A percentile compares a stretch with the other conserved stretches of the same genome.
Conservation (phyloP, 2,113 vertebrate species). For the Corythaixoides concolor region DNA sequence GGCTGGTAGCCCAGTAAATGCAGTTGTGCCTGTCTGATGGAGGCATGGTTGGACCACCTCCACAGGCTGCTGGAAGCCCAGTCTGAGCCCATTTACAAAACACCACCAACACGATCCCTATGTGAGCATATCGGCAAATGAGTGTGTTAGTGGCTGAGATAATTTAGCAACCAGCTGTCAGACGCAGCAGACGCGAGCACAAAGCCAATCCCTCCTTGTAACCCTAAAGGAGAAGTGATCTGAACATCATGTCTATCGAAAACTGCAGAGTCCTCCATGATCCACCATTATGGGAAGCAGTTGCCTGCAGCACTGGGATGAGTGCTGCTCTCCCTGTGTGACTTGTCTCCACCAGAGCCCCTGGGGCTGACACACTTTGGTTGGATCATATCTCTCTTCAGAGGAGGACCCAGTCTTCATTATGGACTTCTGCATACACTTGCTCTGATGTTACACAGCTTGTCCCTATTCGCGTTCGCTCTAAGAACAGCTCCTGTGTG, state of each 20-base stretch:
- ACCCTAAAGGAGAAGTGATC: background rate
- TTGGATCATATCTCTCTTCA: background rate
- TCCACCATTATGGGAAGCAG: rapidly evolving
- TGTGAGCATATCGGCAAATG: background rate
- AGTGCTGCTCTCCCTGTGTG: background rate
- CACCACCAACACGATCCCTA: background rate
- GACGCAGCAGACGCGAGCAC: background rate
- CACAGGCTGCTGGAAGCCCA: background rate
- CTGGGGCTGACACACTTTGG: rapidly evolving
- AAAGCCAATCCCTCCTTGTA: background rate
- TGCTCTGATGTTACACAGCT: background rate
- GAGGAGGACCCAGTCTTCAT: background rate
- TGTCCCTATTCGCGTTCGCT: background rate
- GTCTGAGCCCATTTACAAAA: background rate
- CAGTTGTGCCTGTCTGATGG: background rate
- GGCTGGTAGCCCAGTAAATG: background rate
- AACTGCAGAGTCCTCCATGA: background rate
- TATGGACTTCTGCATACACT: background rate
- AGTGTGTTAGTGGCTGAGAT: background rate
- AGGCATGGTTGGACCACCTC: background rate
- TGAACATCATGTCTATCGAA: background rate
- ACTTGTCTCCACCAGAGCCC: rapidly evolving
- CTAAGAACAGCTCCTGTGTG: background rate
- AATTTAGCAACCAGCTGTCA: background rate
- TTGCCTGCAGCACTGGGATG: background rate